These are phyloP conservation scores for Gymnorhina tibicen DNA, from an alignment of 2,113 vertebrate genomes.

Conservation along the genomic window DNA sequence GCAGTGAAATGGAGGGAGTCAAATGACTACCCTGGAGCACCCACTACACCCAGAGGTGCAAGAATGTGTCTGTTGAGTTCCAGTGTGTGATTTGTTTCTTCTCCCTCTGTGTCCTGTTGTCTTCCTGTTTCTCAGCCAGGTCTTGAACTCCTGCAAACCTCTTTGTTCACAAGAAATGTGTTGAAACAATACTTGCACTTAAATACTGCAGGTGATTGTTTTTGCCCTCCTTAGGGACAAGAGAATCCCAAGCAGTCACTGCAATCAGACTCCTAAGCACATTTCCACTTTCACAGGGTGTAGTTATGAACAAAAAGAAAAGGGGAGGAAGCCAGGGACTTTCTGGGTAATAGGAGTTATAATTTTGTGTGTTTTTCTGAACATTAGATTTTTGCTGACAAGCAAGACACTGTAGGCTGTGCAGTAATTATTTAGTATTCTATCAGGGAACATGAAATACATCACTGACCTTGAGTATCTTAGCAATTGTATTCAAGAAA, in stretches of 20 bases:
- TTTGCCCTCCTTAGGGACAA: neutral
- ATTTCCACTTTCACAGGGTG: neutral
- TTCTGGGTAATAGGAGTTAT: neutral
- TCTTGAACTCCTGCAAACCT: neutral
- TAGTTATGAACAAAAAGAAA: neutral
- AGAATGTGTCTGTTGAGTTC: no score
- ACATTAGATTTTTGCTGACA: conserved; percentile 32
- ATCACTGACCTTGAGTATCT: conserved; percentile 8
- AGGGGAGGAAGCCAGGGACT: neutral
- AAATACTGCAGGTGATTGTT: neutral
- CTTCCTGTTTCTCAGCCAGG: neutral
- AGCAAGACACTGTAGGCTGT: neutral
- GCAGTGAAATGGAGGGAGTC: neutral
- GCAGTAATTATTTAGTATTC: conserved; percentile 18
- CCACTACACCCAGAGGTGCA: neutral
- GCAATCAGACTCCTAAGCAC: neutral
- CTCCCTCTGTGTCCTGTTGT: neutral
- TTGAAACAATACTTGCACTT: neutral
- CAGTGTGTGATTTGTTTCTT: neutral
- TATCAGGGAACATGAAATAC: neutral
- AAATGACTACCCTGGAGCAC: neutral
- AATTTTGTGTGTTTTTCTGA: conserved; percentile 5
- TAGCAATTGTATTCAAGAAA: conserved; percentile 11
- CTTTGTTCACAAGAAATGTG: neutral
- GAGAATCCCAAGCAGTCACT: neutral